phyloP scores from a whole-genome alignment of 2,113 vertebrate genomes.

The Bothrops jararaca region DNA sequence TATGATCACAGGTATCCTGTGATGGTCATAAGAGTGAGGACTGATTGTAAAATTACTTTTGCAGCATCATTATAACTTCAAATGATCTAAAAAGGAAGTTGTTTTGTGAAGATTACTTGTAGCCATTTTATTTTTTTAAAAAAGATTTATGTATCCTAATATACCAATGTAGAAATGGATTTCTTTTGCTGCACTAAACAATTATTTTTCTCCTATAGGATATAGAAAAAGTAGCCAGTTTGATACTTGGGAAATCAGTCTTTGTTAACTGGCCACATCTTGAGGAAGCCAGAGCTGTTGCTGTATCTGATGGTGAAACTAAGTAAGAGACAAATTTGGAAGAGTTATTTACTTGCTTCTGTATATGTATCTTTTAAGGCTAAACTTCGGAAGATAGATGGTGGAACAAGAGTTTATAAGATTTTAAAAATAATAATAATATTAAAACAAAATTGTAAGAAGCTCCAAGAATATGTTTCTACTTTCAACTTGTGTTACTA shows the following conservation, averaged over 20 bases:
- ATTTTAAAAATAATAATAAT: neutral
- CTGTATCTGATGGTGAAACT: slow-evolving; percentile 89
- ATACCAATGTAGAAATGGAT: neutral
- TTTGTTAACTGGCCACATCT: slow-evolving; percentile 98
- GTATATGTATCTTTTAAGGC: neutral
- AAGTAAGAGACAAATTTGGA: slow-evolving; percentile 75
- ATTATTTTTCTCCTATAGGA: slow-evolving; percentile 67
- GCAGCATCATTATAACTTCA: neutral
- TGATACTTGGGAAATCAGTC: slow-evolving; percentile 80
- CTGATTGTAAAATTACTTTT: neutral
- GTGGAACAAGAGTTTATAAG: neutral
- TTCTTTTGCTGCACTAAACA: neutral
- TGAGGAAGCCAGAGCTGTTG: slow-evolving; percentile 91
- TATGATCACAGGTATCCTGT: neutral
- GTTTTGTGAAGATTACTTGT: neutral
- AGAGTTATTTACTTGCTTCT: neutral
- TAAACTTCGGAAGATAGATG: neutral
- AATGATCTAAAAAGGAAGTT: neutral
- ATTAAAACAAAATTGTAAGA: neutral
- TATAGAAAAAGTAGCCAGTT: slow-evolving; percentile 78
- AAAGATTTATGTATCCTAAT: neutral
- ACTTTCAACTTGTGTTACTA: neutral
- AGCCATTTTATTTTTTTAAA: neutral
- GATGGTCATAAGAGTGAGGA: neutral
- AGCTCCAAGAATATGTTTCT: neutral